A percentile compares a stretch with the other conserved stretches of the same genome.
These are phyloP conservation scores for Epirrhoe tristata DNA, from an alignment of 2,888 invertebrate species.

Conservation along the genomic window DNA sequence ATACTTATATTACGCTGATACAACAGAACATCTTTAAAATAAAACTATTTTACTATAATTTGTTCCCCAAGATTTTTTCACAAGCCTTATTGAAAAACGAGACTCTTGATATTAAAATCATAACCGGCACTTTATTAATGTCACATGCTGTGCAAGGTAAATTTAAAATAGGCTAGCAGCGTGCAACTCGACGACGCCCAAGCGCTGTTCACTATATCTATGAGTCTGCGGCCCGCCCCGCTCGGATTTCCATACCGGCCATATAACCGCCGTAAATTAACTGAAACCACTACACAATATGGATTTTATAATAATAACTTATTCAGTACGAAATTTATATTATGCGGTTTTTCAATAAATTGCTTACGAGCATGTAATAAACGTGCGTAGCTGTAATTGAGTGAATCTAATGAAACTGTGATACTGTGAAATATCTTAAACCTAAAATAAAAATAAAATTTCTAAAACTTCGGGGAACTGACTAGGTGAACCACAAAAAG, in stretches of 20 bases:
- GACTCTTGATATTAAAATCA: slow-evolving; percentile 21
- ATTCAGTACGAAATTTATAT: slow-evolving; percentile 41
- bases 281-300: slow-evolving; percentile 53
- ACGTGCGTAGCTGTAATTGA: slow-evolving; percentile 13
- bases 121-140: slow-evolving; percentile 30
- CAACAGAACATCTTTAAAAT: too few species aligned
- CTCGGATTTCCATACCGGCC: slow-evolving; percentile 63
- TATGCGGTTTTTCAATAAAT: slow-evolving; percentile 30
- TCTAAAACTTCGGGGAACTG: neutral
- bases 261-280: slow-evolving; percentile 60
- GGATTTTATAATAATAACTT: slow-evolving; percentile 44
- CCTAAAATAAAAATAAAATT: too few species aligned
- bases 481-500: neutral
- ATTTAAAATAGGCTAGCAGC: slow-evolving; percentile 46
- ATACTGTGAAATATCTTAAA: too few species aligned
- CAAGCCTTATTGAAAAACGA: slow-evolving; percentile 9
- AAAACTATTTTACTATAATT: neutral
- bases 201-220: slow-evolving; percentile 70
- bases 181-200: slow-evolving; percentile 67
- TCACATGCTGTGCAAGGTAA: slow-evolving; percentile 34
- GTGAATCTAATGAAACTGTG: neutral
- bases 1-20: too few species aligned
- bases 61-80: neutral
- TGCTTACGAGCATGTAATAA: neutral
- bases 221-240: slow-evolving; percentile 59